Evolutionary conservation across 2,113 vertebrate species (phyloP).

Genomic region (Lethenteron reissneri): DNA sequence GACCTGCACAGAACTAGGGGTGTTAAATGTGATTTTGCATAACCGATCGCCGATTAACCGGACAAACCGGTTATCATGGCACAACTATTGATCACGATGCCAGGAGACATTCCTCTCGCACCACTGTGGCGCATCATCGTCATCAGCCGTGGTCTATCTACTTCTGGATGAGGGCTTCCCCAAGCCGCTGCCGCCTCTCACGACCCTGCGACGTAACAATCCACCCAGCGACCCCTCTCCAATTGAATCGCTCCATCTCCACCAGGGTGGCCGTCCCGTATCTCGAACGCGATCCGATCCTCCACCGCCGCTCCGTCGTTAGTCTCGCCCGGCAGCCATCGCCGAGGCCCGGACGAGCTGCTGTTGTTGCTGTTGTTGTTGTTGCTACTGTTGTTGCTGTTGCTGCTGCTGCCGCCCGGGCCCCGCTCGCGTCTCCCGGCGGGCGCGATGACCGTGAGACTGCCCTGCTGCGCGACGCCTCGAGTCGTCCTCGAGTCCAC

Average conservation of each 20-base stretch:
- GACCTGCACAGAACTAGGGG: too few species aligned
- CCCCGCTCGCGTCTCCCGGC: neutral
- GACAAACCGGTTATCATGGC: too few species aligned
- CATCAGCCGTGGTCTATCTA: too few species aligned
- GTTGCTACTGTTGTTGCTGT: neutral
- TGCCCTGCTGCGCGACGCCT: neutral
- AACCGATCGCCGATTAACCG: too few species aligned
- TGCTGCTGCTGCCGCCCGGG: neutral
- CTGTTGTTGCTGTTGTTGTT: neutral
- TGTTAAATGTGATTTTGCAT: too few species aligned
- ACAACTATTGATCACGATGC: too few species aligned
- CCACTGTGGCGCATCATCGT: too few species aligned
- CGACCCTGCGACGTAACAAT: too few species aligned
- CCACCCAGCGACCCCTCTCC: neutral
- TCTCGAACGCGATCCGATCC: neutral
- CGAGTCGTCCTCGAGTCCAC: neutral
- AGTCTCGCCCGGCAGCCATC: neutral
- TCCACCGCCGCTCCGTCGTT: neutral
- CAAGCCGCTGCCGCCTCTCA: too few species aligned
- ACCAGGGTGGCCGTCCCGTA: neutral
- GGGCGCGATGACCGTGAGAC: neutral
- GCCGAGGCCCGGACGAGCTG: neutral
- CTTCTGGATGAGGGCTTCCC: too few species aligned
- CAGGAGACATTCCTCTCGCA: too few species aligned
- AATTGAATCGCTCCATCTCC: neutral